Evolutionary conservation across 2,888 invertebrate genomes (phyloP), one percentile per base, ranked within the genome.

Genomic region (Seira sanloemensis): DNA sequence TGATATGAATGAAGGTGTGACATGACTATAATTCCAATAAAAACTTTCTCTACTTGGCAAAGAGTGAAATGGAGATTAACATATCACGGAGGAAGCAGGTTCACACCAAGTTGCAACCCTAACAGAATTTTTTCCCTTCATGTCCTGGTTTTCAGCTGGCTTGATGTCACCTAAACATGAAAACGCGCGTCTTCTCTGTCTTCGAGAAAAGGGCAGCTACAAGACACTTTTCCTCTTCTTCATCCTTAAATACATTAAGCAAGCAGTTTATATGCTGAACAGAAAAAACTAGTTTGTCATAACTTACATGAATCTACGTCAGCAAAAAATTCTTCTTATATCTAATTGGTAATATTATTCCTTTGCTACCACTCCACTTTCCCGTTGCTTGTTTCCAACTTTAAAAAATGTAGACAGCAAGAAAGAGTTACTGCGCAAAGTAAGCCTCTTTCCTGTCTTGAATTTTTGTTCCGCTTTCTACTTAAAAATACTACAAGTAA

Each of bases 311-410:
- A 46, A 67, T 58, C 80, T 68, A 19, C 80, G 80, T 80, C 80
- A 80, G 80, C 80, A 80, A 74, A 74, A 80, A 74, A 73, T 74
- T 68, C 74, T 80, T 23, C 68, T n/a, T n/a, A n/a, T 66, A 80
- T 80, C 80, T 80, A 80, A 80, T 80, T 80, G 80, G 73, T 80
- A 80, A 80, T 80, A 80, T 62, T 74, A 74, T 74, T 80, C 74
- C 68, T 72, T 74, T 79, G 4, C 12, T 37, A 12, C 37, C 12
- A n/a, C 12, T 37, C 37, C 37, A 12, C 37, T 37, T 37, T 74
- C 23, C 21, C 54, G 65, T 54, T 24, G 26, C 23, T 37, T 37
- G 37, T 71, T 66, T 72, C 54, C 72, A 68, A 68, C 68, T 74
- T 25, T 73, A 21, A 18, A 37, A 12, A 37, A 23, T 37, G 23